Percentiles rank a stretch among this genome's conserved stretches.
Conservation (phyloP, 2,113 vertebrate species). For the Hippocampus zosterae region DNA sequence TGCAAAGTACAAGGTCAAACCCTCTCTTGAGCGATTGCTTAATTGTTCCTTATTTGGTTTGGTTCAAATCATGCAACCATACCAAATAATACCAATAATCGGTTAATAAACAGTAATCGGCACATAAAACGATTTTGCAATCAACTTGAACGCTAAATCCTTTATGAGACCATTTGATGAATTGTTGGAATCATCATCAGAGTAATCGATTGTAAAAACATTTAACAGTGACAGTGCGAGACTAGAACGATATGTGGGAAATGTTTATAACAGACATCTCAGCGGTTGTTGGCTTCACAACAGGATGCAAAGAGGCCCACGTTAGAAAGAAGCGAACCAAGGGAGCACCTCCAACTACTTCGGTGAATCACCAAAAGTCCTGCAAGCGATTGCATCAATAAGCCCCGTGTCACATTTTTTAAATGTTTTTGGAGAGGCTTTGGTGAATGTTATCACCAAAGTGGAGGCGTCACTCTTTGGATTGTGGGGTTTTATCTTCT, state of each 20-base stretch:
- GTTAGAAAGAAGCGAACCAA: background rate
- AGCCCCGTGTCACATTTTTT: slow-evolving; percentile 65
- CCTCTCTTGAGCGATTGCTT: too few species aligned
- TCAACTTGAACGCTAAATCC: too few species aligned
- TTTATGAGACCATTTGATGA: too few species aligned
- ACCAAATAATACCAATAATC: too few species aligned
- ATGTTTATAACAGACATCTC: background rate
- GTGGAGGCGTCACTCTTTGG: background rate
- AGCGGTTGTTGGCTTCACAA: background rate
- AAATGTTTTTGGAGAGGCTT: background rate
- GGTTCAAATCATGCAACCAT: too few species aligned
- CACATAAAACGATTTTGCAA: too few species aligned
- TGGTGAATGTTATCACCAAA: background rate
- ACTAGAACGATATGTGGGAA: background rate
- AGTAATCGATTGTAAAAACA: too few species aligned
- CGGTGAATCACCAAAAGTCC: slow-evolving; percentile 79
- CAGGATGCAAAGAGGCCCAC: background rate
- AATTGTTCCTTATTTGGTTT: too few species aligned
- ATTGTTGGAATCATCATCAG: too few species aligned
- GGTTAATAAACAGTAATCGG: too few species aligned
- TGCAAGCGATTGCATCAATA: slow-evolving; percentile 79
- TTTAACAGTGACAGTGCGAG: too few species aligned
- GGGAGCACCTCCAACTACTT: slow-evolving; percentile 67
- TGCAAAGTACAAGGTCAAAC: too few species aligned
- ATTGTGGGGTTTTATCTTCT: background rate